A percentile compares a stretch with the other conserved stretches of the same genome.
These are phyloP conservation scores for Carapus acus DNA, from an alignment of 2,797 vertebrate genomes.

Conservation along the genomic window DNA sequence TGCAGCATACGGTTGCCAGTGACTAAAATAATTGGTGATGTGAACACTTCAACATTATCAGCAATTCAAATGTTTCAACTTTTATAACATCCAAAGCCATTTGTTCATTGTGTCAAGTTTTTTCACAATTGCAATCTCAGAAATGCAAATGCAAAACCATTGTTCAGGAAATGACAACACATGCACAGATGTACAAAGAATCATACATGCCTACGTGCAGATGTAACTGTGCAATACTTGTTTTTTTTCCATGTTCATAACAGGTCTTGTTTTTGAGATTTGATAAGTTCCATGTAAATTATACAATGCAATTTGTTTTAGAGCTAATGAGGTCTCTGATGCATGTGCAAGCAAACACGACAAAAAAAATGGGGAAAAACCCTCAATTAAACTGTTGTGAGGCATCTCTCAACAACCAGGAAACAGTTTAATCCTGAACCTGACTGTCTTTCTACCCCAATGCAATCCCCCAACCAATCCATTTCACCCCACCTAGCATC, in stretches of 20 bases:
- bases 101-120: slow-evolving; percentile 13
- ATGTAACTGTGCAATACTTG: slow-evolving; percentile 52
- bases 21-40: slow-evolving; percentile 31
- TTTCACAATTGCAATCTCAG: too few species aligned
- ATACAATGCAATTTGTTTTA: slow-evolving; percentile 55
- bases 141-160: too few species aligned
- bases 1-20: slow-evolving; percentile 39
- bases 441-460: slow-evolving; percentile 58
- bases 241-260: too few species aligned
- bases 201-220: slow-evolving; percentile 50
- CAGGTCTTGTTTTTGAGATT: slow-evolving; percentile 53
- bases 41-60: slow-evolving; percentile 25
- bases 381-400: slow-evolving; percentile 50
- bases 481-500: slow-evolving; percentile 37
- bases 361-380: slow-evolving; percentile 37
- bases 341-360: slow-evolving; percentile 57
- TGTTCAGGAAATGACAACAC: too few species aligned
- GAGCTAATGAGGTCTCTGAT: slow-evolving; percentile 51
- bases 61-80: slow-evolving; percentile 10
- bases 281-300: slow-evolving; percentile 67
- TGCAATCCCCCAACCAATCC: slow-evolving; percentile 41
- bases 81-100: slow-evolving; percentile 19
- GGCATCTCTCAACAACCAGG: slow-evolving; percentile 63
- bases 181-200: too few species aligned
- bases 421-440: slow-evolving; percentile 57